Conservation (phyloP, 2,888 invertebrate species). For the Xanthorhoe spadicearia region DNA sequence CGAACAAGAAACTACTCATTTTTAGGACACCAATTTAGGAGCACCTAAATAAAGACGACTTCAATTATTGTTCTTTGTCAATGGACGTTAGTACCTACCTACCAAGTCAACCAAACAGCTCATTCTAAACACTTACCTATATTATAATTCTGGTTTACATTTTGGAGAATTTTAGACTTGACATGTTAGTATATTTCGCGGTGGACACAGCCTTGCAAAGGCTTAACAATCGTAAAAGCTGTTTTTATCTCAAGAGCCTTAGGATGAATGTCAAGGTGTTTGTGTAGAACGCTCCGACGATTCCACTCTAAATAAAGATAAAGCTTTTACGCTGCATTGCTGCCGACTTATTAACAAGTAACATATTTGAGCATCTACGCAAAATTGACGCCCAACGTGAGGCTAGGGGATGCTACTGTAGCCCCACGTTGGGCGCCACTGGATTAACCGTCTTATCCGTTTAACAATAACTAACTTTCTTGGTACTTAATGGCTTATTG, state of each 20-base stretch:
- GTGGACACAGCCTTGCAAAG: slow-evolving; percentile 30
- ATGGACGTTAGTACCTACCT: too few relatives aligned
- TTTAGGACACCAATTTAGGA: too few relatives aligned
- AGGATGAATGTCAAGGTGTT: slow-evolving; percentile 41
- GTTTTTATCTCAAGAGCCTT: slow-evolving; percentile 37
- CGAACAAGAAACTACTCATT: not conserved
- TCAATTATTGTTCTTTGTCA: too few relatives aligned
- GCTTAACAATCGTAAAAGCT: slow-evolving; percentile 36
- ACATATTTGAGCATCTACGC: not conserved
- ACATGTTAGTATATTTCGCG: slow-evolving; percentile 5
- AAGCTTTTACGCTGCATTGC: slow-evolving; percentile 1
- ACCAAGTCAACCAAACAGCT: too few relatives aligned
- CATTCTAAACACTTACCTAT: too few relatives aligned
- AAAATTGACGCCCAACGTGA: not conserved
- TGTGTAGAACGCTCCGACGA: slow-evolving; percentile 26
- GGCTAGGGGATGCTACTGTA: not conserved
- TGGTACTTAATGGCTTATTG: too few relatives aligned
- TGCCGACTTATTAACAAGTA: not conserved
- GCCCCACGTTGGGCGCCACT: too few relatives aligned
- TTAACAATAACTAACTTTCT: not conserved
- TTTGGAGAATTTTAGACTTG: not conserved
- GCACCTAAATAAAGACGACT: too few relatives aligned
- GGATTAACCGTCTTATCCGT: not conserved
- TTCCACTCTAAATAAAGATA: slow-evolving; percentile 27
- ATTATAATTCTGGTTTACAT: not conserved